Evolutionary conservation across 2,888 invertebrate genomes (phyloP), one percentile per base, ranked within the genome.

Genomic region (Drosophila pseudotakahashii): DNA sequence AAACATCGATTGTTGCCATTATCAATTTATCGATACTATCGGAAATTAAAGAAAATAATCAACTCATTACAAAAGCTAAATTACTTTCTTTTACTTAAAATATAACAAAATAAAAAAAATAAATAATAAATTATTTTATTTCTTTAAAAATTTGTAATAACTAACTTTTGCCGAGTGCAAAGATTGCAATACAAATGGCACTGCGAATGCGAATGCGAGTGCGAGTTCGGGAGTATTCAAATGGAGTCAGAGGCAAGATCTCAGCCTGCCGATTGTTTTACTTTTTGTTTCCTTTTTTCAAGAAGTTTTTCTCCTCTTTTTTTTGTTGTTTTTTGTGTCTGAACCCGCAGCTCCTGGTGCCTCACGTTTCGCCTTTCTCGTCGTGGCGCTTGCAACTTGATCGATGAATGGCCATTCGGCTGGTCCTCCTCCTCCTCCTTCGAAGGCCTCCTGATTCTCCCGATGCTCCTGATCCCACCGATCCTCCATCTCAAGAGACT

Each of bases 381-480:
- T 79, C 86, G 82, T 80, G 88, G 88, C 88, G 83, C 83, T 79
- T 85, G 83, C 84, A 81, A 86, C 75, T 88, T 85, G 84, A 85
- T 85, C 84, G 84, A 85, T 85, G 84, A 88, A 85, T 85, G 89
- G 87, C 74, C 84, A 77, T 74, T 77, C 76, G 75, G 58, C 42
- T 23, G n/a, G 45, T 34, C 23, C 47, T 3, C 39, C n/a, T 16
- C 14, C 39, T 10, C 14, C 44, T n/a, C 50, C 9, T 7, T 10
- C 30, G 14, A 5, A 26, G 1, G 6, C 26, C 26, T 26, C 6
- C 26, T 19, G 19, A 19, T 3, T 3, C 19, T 19, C 19, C 19
- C 19, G 19, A 19, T 19, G 2, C 19, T 19, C 48, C 16, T 3
- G 16, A 16, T 16, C 19, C 48, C 16, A 16, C 13, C 11, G 19